Evolutionary conservation across 2,797 vertebrate species (phyloP), one percentile per base, ranked within the genome.

Genomic region (Chaenodraco wilsoni): DNA sequence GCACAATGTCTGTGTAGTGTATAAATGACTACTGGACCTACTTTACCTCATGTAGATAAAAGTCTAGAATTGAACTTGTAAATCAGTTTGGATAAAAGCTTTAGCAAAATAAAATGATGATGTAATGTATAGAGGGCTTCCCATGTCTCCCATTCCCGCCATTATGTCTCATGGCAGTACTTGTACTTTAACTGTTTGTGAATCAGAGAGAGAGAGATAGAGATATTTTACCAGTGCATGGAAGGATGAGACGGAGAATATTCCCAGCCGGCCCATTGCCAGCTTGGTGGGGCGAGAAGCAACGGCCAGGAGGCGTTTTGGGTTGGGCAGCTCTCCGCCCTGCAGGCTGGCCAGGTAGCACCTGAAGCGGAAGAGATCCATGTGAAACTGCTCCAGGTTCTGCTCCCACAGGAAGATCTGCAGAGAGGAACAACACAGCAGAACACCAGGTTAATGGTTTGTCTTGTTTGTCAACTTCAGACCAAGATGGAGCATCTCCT

Each of bases 361-460:
- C 78, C 97, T 96, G 87, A 96, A 98, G 17, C 98, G 95, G 89
- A 99, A 99, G 41, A 98, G 92, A 84, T 98, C 98, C 97, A 99
- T 97, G 87, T 99, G 98, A 93, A 99, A 98, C 93, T 98, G 97
- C 87, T 99, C 98, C 16, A 99, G 95, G 84, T 98, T 99, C 93
- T 98, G 97, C 90, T 99, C 98, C 98, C 98, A 99, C 65, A 99
- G 94, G 56, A 97, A 95, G 78, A 95, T 95, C 95, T 95, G 80
- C 61, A 74, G 62, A 84, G 40, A 69, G 33, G 31, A 58, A 80
- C 54, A 82, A 81, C 54, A 81, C 27, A 72, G 66, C 4, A 69
- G 55, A n/a, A 70, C 60, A 51, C 65, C 40, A 48, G 58, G 63
- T 81, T 73, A 72, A 74, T 59, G 59, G 31, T 16, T 73, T 75